These are phyloP conservation scores for Grapholita molesta DNA, from an alignment of 1,140 invertebrate species.

Conservation along the genomic window DNA sequence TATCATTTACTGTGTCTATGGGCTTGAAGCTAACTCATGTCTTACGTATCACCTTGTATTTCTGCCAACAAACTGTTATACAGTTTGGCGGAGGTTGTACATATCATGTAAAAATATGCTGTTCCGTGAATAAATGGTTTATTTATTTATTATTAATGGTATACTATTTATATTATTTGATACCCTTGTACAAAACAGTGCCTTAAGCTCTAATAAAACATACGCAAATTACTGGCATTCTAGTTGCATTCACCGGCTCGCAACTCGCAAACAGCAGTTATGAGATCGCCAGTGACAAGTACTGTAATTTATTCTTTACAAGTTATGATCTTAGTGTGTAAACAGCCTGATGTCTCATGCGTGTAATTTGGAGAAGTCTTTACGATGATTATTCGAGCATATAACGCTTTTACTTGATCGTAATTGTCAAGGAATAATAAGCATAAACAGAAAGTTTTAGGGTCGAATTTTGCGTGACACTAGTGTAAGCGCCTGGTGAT, in stretches of 20 bases:
- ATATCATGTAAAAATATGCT: too few species aligned
- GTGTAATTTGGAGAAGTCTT: slow-evolving; percentile 48
- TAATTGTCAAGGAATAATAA: background rate
- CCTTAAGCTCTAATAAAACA: background rate
- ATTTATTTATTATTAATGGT: too few species aligned
- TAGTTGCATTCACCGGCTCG: background rate
- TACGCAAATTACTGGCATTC: background rate
- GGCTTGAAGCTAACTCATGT: too few species aligned
- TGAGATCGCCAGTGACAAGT: slow-evolving; percentile 37
- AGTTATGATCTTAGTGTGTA: slow-evolving; percentile 47
- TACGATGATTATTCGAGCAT: slow-evolving; percentile 45
- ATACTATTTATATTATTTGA: too few species aligned
- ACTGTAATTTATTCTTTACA: slow-evolving; percentile 46
- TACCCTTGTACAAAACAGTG: background rate
- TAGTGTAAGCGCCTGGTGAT: background rate
- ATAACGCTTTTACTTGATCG: slow-evolving; percentile 1
- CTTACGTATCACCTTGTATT: too few species aligned
- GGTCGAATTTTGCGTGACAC: background rate
- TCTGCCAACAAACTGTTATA: too few species aligned
- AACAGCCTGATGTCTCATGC: slow-evolving; percentile 42
- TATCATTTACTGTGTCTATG: too few species aligned
- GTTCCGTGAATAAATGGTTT: too few species aligned
- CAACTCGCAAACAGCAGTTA: background rate
- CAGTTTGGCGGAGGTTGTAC: too few species aligned
- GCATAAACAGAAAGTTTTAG: background rate